Evolutionary conservation across 2,113 vertebrate species (phyloP).

Genomic region (Etia nguti): DNA sequence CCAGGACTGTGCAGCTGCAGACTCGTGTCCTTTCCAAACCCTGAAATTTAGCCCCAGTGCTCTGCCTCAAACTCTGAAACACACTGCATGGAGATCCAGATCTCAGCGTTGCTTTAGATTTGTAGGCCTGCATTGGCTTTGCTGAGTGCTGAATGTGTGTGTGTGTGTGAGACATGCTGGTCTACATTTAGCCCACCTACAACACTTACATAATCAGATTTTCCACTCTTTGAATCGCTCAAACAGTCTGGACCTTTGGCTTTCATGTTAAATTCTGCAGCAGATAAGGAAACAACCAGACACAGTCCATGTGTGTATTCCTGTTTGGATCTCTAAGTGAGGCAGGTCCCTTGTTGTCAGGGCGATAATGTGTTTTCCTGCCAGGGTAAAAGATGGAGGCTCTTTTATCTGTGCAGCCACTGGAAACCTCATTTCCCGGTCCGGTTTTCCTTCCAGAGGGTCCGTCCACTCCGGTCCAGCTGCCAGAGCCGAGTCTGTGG

Average conservation of each 20-base stretch:
- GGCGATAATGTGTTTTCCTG: conserved; percentile 61
- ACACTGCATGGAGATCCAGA: neutral
- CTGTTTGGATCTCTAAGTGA: neutral
- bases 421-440: conserved; percentile 68
- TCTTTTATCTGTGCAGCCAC: conserved; percentile 48
- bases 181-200: neutral
- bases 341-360: conserved; percentile 33
- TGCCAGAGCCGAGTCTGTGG: neutral
- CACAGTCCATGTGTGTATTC: neutral
- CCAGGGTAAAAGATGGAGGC: conserved; percentile 13
- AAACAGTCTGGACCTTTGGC: neutral
- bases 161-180: neutral
- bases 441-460: conserved; percentile 40
- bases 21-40: neutral
- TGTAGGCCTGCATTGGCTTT: neutral
- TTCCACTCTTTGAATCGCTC: neutral
- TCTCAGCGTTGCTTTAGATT: neutral
- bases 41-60: neutral
- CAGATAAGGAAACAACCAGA: neutral
- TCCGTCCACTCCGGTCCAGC: neutral
- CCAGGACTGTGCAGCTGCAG: conserved; percentile 38
- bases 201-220: neutral
- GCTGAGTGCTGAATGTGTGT: neutral
- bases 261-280: neutral
- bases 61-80: neutral